Evolutionary conservation across 2,113 vertebrate genomes (phyloP), one percentile per base, ranked within the genome.

Genomic region (Conger conger): DNA sequence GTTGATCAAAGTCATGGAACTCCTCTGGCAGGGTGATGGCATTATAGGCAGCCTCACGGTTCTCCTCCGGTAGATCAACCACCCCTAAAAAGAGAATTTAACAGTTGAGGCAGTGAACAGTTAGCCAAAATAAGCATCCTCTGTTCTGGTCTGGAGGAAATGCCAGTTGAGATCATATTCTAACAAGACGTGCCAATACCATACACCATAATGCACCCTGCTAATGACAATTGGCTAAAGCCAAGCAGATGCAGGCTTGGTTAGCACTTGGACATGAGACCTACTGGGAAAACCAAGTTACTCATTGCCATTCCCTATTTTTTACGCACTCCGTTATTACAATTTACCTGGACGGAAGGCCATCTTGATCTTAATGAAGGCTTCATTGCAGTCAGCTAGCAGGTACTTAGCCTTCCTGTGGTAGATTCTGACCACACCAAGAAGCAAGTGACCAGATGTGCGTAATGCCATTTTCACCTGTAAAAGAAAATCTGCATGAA

Each of bases 291-390:
- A n/a, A n/a, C n/a, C n/a, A n/a, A n/a, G n/a, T n/a, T n/a, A n/a
- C n/a, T n/a, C n/a, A n/a, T n/a, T n/a, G n/a, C n/a, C n/a, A n/a
- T n/a, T n/a, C n/a, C n/a, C n/a, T n/a, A n/a, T n/a, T n/a, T n/a
- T n/a, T n/a, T n/a, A n/a, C n/a, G n/a, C n/a, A 73, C 13, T 73
- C 11, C 11, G 13, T 11, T 11, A 6, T 73, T 73, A 50, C 9
- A 50, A 16, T 81, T 83, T 95, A 99, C 98, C 98, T 96, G 98
- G 98, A 85, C 98, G 96, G 91, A 99, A 99, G 90, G 98, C 98
- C 98, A 99, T 99, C 93, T 99, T 99, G 92, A 99, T 99, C 93
- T 99, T 99, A 91, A 99, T 99, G 91, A 99, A 99, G 4, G 98
- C 98, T 91, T 99, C 98, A 90, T 99, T 99, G 93, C 98, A 99